Conservation (phyloP, 2,888 invertebrate species). For the Melieria picta region DNA sequence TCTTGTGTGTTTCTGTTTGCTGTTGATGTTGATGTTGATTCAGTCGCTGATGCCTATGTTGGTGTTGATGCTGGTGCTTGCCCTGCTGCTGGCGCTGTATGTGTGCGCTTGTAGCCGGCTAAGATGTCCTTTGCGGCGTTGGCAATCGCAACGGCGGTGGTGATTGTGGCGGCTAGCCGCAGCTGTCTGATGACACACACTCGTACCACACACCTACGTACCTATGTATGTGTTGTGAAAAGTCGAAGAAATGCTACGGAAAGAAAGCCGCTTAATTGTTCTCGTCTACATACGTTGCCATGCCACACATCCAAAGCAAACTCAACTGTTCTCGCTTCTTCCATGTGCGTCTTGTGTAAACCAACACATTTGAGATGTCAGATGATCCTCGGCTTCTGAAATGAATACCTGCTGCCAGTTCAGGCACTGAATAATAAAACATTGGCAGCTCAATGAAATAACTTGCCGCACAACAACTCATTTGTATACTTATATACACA, state of each 20-base stretch:
- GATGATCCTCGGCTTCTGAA: no score
- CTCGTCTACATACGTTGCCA: no score
- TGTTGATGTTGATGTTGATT: neutral
- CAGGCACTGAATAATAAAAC: no score
- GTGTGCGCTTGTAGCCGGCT: neutral
- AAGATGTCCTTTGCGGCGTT: constrained; percentile 4
- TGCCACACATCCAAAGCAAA: no score
- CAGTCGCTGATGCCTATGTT: constrained; percentile 2
- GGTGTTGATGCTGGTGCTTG: constrained; percentile 8
- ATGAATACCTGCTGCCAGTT: no score
- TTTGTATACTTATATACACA: neutral
- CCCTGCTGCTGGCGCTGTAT: neutral
- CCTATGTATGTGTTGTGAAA: neutral
- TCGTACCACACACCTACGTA: neutral
- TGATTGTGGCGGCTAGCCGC: neutral
- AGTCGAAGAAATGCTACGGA: no score
- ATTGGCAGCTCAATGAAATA: no score
- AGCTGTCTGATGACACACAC: constrained; percentile 8
- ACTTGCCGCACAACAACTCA: neutral
- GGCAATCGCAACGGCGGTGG: neutral
- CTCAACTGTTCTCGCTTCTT: no score
- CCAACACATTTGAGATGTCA: no score
- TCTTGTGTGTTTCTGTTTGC: neutral
- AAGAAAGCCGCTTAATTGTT: no score
- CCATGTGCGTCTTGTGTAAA: no score